These are phyloP conservation scores for Leucania comma DNA, from an alignment of 2,888 invertebrate species.

Conservation along the genomic window DNA sequence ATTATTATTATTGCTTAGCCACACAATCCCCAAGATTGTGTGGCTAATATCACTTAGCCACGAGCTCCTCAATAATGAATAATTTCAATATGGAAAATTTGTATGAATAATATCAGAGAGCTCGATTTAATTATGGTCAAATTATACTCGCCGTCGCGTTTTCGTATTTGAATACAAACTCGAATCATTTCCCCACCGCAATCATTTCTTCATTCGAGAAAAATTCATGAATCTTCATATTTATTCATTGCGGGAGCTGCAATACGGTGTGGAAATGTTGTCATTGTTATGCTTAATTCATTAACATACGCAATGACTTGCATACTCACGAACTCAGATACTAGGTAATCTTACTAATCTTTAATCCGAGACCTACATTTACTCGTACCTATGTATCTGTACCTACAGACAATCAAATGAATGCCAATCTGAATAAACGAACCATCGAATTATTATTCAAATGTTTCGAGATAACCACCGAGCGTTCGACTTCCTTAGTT, in stretches of 20 bases:
- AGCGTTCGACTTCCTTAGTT: background rate
- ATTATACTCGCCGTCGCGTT: constrained; percentile 26
- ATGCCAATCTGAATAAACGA: background rate
- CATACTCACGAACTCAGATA: constrained; percentile 11
- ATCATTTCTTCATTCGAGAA: constrained; percentile 65
- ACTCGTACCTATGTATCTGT: too few relatives aligned
- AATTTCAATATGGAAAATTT: constrained; percentile 1
- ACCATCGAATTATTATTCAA: constrained; percentile 1
- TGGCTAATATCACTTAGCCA: background rate
- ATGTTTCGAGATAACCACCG: constrained; percentile 10
- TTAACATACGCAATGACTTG: constrained; percentile 51
- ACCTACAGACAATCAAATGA: too few relatives aligned
- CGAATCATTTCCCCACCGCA: constrained; percentile 60
- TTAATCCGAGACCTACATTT: background rate
- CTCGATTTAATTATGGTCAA: constrained; percentile 42
- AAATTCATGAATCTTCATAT: constrained; percentile 73
- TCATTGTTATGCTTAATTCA: constrained; percentile 67
- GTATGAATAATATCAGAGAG: constrained; percentile 17
- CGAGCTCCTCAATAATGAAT: background rate
- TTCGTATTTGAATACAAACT: constrained; percentile 49
- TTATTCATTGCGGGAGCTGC: constrained; percentile 71
- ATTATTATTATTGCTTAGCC: too few relatives aligned
- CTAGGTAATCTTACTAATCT: constrained; percentile 13
- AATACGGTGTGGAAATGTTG: constrained; percentile 68
- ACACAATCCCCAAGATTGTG: too few relatives aligned